Base-by-base conservation (phyloP, 37 sponge, comb jelly and placozoan species). In the Spongia lamella region DNA sequence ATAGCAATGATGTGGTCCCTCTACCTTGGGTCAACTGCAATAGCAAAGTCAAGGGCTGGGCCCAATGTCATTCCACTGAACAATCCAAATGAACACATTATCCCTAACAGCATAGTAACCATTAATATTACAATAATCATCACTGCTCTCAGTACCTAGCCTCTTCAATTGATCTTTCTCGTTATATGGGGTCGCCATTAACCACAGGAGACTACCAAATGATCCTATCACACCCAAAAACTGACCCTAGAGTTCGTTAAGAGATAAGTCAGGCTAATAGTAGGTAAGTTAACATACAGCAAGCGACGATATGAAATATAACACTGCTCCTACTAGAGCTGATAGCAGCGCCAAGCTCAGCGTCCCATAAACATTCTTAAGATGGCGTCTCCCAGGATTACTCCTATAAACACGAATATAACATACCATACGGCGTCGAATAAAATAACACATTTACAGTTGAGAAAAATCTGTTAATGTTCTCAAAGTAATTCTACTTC, bases 351-450 rank as follows among this genome's bases (percentile, higher is more conserved):
- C 61, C 38, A 84, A 66, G 29, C 72, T 61, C 37, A 93, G 76
- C 21, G 86, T 78, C 2, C 86, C 47, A 80, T 93, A 93, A 30
- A 93, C 94, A 68, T 75, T 88, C 85, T 93, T 85, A 40, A 93
- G 67, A 33, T 93, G 94, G 2, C 25, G 20, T 34, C 58, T 58
- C 1, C 83, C 79, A 32, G 70, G 70, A 31, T 85, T 82, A 49
- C 82, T 85, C 54, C 94, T 93, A 53, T 25, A 52, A 2, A 62
- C 32, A 33, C 17, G 19, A 77, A 0, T 43, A 43, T 39, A 47
- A 17, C 25, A 50, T 30, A 26, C 36, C 15, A 24, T 22, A 1
- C 38, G 0, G 43, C 20, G 31, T 63, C 17, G 17, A n/a, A 21
- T 16, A 4, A 7, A 51, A 50, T 33, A 64, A 7, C 27, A 15